Base-by-base conservation (phyloP, 64 coral and sea anemone genomes). In the Exaiptasia diaphana region DNA sequence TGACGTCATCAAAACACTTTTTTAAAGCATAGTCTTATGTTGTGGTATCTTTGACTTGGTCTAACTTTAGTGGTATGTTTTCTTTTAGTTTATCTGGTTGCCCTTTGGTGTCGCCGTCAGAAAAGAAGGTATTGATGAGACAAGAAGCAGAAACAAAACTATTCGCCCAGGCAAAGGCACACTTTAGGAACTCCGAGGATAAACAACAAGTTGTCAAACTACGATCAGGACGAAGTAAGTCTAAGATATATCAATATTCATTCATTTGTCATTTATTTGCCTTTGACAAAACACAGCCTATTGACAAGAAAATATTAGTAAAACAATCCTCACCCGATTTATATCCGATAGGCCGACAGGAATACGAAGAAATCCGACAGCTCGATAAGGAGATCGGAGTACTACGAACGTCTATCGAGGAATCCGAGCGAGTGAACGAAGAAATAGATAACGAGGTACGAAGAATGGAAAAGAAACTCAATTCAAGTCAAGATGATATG, bases 311-410 rank as follows among this genome's bases (percentile, higher is more conserved):
- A n/a, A n/a, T n/a, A n/a, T n/a, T n/a, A n/a, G n/a, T n/a, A n/a
- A n/a, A n/a, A n/a, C n/a, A n/a, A n/a, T n/a, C n/a, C n/a, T n/a
- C n/a, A n/a, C n/a, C n/a, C n/a, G n/a, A n/a, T n/a, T n/a, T n/a
- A n/a, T n/a, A n/a, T n/a, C n/a, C n/a, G n/a, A n/a, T 30, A 94
- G 91, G 83, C 69, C 85, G 89, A 94, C 79, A 94, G 71, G 91
- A 94, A 75, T 89, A 84, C 55, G 91, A 94, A 65, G 81, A 79
- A 53, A 71, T 94, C 25, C 75, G 74, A n/a, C 57, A 49, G 24
- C 65, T 95, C 45, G 91, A 95, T 20, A 73, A 79, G 48, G 86
- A 95, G 62, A 82, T 95, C 73, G 80, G 65, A 36, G 64, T 75
- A 22, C 73, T 95, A 18, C 87, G 87, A 26, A 70, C 73, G 18